A percentile compares a stretch with the other conserved stretches of the same genome.
Evolutionary conservation across 2,113 vertebrate genomes (phyloP).

Genomic region (Spilogale gracilis): DNA sequence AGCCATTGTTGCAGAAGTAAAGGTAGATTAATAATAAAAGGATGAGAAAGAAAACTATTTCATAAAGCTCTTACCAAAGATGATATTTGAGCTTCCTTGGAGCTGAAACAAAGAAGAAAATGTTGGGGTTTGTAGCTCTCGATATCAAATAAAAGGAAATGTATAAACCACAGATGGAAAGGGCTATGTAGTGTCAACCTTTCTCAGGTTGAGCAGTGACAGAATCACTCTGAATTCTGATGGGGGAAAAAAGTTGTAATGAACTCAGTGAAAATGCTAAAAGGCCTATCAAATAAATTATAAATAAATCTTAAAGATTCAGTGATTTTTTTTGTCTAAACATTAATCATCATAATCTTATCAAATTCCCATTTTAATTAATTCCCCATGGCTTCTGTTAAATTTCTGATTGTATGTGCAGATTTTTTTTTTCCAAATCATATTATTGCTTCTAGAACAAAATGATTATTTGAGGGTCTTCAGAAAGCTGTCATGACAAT

Average conservation of each 20-base stretch:
- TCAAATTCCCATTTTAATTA: conserved; percentile 32
- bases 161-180: neutral
- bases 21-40: neutral
- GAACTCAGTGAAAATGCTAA: neutral
- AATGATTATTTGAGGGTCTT: conserved; percentile 74
- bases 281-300: neutral
- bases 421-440: conserved; percentile 16
- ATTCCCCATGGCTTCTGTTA: neutral
- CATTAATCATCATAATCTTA: neutral
- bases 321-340: conserved; percentile 17
- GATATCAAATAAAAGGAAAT: neutral
- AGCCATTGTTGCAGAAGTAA: neutral
- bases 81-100: neutral
- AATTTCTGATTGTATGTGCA: conserved; percentile 25
- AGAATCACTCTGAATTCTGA: neutral
- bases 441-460: conserved; percentile 71
- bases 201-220: neutral
- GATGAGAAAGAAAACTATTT: neutral
- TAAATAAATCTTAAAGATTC: neutral
- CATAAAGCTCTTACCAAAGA: neutral
- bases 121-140: neutral
- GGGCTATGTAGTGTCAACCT: neutral
- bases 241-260: neutral
- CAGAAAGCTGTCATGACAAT: conserved; percentile 75
- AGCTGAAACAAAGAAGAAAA: conserved; percentile 13